Base-by-base conservation (phyloP, 2,888 invertebrate species). In the Microchrysa polita region DNA sequence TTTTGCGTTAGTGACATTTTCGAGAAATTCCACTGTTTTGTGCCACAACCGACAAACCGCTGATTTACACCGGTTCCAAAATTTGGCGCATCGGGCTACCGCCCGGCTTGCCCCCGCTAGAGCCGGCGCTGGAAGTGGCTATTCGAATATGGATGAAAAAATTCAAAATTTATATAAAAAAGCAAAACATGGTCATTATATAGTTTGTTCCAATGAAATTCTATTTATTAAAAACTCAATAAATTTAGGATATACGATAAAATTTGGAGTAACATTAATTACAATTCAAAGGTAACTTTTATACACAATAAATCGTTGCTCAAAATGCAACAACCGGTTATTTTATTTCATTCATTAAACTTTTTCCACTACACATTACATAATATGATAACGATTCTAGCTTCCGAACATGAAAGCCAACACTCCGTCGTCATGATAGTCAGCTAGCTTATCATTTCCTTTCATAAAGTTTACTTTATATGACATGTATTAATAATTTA, bases 331-430 rank as follows among this genome's bases (percentile, higher is more conserved):
- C 48, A 48, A 48, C 12, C 16, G 27, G 48, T 48, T 48, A 48
- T 48, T 48, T 48, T 48, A n/a, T 48, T 12, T 48, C 48, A n/a
- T 48, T 48, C 12, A 7, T 34, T n/a, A n/a, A n/a, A n/a, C n/a
- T 34, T 48, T 48, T 48, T 48, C 48, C 16, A 48, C 48, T 48
- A 48, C 48, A 48, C 48, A 48, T 48, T 48, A 48, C 14, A 48
- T 48, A 48, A 48, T 48, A 48, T 48, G 48, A 48, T 48, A 48
- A 48, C 48, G 48, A 48, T 48, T 48, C 48, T 48, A 48, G 48
- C 48, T 48, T 48, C 12, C 48, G 5, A 7, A 48, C 48, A n/a
- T 10, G 10, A 48, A 48, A 48, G 12, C 48, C 48, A n/a, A 12
- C 48, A 48, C 12, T 48, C 48, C 48, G 4, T 48, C 48, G 48